Percentiles rank a stretch among this genome's conserved stretches.
These are phyloP conservation scores for Melanotaenia trifasciata DNA, from an alignment of 2,797 vertebrate species.

Conservation along the genomic window DNA sequence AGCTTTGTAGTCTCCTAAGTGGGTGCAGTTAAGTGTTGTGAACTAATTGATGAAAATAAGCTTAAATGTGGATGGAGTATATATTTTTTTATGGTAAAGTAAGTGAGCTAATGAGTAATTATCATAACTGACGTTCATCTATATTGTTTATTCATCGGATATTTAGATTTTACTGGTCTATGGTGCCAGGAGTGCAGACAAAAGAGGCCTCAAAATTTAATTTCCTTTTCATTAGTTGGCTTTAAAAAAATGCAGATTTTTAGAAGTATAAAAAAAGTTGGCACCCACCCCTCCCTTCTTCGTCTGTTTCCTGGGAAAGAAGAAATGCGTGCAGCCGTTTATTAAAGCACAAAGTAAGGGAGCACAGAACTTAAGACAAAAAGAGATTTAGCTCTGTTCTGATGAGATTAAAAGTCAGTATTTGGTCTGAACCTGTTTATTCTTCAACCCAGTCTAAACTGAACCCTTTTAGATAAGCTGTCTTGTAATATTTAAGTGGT, in stretches of 20 bases:
- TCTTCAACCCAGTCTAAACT: not conserved
- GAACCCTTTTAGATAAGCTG: not conserved
- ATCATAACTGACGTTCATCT: too few relatives aligned
- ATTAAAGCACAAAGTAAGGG: too few relatives aligned
- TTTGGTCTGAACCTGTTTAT: too few relatives aligned
- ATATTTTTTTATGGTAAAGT: not conserved
- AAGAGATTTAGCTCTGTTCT: not conserved
- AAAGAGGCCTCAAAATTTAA: not conserved
- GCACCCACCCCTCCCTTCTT: not conserved
- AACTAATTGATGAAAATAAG: not conserved
- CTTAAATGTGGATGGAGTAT: not conserved
- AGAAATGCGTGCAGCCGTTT: too few relatives aligned
- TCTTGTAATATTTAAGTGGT: too few relatives aligned
- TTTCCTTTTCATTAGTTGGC: too few relatives aligned
- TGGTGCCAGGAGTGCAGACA: not conserved
- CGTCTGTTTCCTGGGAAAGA: not conserved
- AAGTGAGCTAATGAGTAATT: not conserved
- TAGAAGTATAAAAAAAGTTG: not conserved
- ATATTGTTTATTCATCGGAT: too few relatives aligned
- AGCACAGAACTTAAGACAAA: too few relatives aligned
- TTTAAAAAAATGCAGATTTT: too few relatives aligned
- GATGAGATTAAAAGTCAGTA: not conserved
- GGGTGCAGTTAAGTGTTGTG: not conserved
- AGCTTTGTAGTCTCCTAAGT: not conserved
- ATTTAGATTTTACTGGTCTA: not conserved